These are phyloP conservation scores for Sparidentex hasta DNA, from an alignment of 2,797 vertebrate genomes.

Conservation along the genomic window DNA sequence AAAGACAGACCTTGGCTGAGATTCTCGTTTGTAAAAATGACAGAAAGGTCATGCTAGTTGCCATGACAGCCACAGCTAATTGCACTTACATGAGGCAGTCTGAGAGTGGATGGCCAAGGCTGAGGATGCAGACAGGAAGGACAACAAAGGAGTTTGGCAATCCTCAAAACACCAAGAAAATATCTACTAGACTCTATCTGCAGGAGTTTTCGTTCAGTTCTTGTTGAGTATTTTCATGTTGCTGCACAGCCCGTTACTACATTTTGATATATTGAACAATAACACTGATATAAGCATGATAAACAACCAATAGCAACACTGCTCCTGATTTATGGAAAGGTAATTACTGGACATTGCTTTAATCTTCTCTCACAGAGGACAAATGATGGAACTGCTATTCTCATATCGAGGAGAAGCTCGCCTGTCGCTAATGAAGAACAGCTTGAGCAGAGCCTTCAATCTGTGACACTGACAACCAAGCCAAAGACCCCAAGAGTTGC, in stretches of 20 bases:
- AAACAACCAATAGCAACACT: conserved; percentile 32
- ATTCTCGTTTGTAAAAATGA: conserved; percentile 60
- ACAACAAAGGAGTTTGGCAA: conserved; percentile 47
- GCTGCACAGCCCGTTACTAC: neutral
- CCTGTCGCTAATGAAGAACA: conserved; percentile 76
- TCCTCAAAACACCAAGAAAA: conserved; percentile 20
- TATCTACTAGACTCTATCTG: conserved; percentile 1
- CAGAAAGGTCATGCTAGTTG: conserved; percentile 72
- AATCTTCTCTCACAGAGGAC: conserved; percentile 49
- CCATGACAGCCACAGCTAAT: conserved; percentile 70
- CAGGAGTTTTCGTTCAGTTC: neutral
- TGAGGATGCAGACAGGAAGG: conserved; percentile 41
- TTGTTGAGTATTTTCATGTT: conserved; percentile 13
- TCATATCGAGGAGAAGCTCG: conserved; percentile 58
- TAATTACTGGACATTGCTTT: conserved; percentile 62
- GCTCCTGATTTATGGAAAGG: conserved; percentile 42
- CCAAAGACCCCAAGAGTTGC: conserved; percentile 71
- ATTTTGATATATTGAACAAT: conserved; percentile 16
- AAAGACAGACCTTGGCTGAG: conserved; percentile 49
- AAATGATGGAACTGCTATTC: conserved; percentile 57
- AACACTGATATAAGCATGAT: conserved; percentile 14
- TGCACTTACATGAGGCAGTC: conserved; percentile 42
- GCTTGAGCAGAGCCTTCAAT: conserved; percentile 77
- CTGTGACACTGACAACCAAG: conserved; percentile 70
- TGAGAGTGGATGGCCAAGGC: conserved; percentile 48